Evolutionary conservation across 2,888 invertebrate species (phyloP).

Genomic region (Carabus problematicus): DNA sequence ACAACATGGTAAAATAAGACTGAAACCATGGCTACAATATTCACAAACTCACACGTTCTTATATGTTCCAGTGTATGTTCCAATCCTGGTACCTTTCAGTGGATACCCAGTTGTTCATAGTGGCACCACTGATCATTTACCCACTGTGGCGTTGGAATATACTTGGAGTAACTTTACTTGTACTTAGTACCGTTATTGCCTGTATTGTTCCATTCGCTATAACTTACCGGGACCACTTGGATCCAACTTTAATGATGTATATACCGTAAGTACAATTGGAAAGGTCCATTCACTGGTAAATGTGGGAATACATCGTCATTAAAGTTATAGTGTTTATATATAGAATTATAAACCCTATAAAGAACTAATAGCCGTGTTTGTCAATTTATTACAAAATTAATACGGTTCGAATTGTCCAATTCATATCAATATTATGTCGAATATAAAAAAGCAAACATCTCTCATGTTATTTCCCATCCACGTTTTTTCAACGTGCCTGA

Average conservation of each 20-base stretch:
- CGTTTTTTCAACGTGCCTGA: neutral
- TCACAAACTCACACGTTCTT: constrained; percentile 57
- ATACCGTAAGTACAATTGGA: constrained; percentile 66
- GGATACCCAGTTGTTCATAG: constrained; percentile 19
- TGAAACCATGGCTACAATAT: neutral
- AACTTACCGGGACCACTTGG: constrained; percentile 67
- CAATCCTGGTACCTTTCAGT: constrained; percentile 25
- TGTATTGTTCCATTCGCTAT: constrained; percentile 64
- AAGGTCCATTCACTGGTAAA: neutral
- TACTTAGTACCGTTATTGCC: constrained; percentile 61
- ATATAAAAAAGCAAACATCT: no score
- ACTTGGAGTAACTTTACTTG: constrained; percentile 64
- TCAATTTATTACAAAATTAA: neutral
- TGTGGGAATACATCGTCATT: neutral
- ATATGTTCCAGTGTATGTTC: constrained; percentile 67
- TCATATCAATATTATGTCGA: no score
- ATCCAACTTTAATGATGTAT: constrained; percentile 74
- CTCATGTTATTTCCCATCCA: constrained; percentile 15
- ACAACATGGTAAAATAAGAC: constrained; percentile 62
- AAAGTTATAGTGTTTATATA: neutral
- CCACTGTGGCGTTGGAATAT: constrained; percentile 71
- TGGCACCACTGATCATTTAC: constrained; percentile 65
- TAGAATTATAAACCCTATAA: neutral
- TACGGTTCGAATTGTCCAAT: neutral
- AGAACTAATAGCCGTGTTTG: neutral